Evolutionary conservation across 2,888 invertebrate genomes (phyloP).

Genomic region (Matsumyia berberina): DNA sequence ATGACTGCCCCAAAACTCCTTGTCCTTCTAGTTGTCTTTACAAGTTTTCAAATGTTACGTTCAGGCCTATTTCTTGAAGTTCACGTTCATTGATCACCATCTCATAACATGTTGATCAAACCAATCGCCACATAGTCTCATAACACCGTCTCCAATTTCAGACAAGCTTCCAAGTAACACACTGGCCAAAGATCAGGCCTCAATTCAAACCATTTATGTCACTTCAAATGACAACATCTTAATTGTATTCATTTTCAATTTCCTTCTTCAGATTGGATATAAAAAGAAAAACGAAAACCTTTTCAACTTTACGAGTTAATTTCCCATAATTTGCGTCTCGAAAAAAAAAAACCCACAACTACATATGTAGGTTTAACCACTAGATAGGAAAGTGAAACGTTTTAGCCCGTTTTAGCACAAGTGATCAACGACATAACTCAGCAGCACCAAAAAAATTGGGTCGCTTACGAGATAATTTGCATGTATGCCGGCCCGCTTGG

Average conservation of each 20-base stretch:
- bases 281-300: constrained; percentile 19
- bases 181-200: neutral
- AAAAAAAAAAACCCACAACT: constrained; percentile 21
- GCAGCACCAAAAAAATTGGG: constrained; percentile 48
- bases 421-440: constrained; percentile 33
- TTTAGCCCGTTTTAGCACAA: constrained; percentile 36
- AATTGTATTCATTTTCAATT: constrained; percentile 43
- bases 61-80: no score
- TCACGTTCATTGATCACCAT: no score
- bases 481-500: constrained; percentile 35
- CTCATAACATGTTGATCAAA: no score
- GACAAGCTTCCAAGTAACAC: neutral
- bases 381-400: constrained; percentile 60
- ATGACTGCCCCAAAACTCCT: no score
- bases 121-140: no score
- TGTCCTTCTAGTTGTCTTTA: no score
- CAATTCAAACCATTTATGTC: constrained; percentile 16
- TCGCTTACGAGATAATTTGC: constrained; percentile 68
- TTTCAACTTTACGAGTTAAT: constrained; percentile 27
- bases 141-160: no score
- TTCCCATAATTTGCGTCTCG: constrained; percentile 57
- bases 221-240: constrained; percentile 23
- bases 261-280: constrained; percentile 20
- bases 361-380: neutral
- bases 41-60: no score